Percentiles rank a stretch among this genome's conserved stretches.
Conservation (phyloP, 2,113 vertebrate genomes). For the Trogon surrucura region DNA sequence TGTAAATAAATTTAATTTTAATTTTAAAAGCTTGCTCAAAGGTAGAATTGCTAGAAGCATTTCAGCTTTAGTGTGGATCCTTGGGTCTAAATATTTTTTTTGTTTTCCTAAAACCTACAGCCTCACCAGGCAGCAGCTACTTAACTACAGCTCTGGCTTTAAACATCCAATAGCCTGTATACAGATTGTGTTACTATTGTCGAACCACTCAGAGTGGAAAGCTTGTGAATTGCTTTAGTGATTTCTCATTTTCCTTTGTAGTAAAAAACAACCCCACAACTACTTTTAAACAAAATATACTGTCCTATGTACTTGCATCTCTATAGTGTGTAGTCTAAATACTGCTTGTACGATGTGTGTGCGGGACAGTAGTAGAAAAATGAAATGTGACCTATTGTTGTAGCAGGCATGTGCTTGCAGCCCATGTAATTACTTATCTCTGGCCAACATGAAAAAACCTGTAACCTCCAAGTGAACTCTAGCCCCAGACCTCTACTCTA, state of each 20-base stretch:
- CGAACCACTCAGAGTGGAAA: background rate
- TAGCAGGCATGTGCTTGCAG: background rate
- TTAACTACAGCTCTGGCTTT: background rate
- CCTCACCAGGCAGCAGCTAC: background rate
- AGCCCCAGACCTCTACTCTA: background rate
- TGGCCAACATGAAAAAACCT: background rate
- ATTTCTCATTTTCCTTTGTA: background rate
- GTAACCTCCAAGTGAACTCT: slow-evolving; percentile 24
- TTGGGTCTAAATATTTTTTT: background rate
- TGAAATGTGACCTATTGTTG: background rate
- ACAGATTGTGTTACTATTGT: background rate
- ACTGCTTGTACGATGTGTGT: background rate
- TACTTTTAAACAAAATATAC: background rate
- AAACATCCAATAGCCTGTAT: background rate
- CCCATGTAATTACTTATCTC: background rate
- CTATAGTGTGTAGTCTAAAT: background rate
- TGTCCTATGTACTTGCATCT: background rate
- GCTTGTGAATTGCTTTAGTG: background rate
- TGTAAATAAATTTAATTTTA: slow-evolving; percentile 45
- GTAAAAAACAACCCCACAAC: background rate
- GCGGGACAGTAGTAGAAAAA: background rate
- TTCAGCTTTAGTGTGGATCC: background rate
- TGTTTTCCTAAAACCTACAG: background rate
- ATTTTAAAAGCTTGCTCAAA: slow-evolving; percentile 32
- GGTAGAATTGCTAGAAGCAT: slow-evolving; percentile 1